These are phyloP conservation scores for Cryptotermes secundus DNA, from an alignment of 1,140 invertebrate species.

Conservation along the genomic window DNA sequence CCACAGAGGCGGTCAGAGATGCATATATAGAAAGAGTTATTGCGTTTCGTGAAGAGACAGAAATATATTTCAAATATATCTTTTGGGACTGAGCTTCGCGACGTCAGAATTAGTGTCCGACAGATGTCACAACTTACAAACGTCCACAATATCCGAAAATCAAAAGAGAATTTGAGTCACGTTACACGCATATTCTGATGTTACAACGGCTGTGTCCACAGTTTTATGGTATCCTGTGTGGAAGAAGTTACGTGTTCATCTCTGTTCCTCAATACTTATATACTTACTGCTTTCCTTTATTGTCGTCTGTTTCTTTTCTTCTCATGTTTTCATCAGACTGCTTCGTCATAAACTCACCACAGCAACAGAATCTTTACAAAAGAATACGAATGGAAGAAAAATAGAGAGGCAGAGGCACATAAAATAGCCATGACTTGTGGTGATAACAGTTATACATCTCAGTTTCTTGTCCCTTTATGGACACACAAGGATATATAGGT, in stretches of 20 bases:
- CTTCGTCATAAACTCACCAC: background rate
- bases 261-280: background rate
- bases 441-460: background rate
- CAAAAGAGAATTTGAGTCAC: too few relatives aligned
- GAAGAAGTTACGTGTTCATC: background rate
- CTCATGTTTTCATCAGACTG: background rate
- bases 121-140: too few relatives aligned
- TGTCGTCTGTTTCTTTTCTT: background rate
- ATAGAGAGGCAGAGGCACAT: background rate
- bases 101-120: too few relatives aligned
- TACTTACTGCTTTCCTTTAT: background rate
- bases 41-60: too few relatives aligned
- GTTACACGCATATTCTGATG: too few relatives aligned
- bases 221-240: too few relatives aligned
- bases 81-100: too few relatives aligned
- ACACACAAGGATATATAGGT: background rate
- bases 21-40: too few relatives aligned
- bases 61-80: too few relatives aligned
- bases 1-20: too few relatives aligned
- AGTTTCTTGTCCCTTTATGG: conserved; percentile 9
- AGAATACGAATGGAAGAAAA: background rate
- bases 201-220: too few relatives aligned
- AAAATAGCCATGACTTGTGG: background rate
- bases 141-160: too few relatives aligned
- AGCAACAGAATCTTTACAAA: background rate